Conservation (phyloP, 1,140 invertebrate species). For the Drosophila triauraria region DNA sequence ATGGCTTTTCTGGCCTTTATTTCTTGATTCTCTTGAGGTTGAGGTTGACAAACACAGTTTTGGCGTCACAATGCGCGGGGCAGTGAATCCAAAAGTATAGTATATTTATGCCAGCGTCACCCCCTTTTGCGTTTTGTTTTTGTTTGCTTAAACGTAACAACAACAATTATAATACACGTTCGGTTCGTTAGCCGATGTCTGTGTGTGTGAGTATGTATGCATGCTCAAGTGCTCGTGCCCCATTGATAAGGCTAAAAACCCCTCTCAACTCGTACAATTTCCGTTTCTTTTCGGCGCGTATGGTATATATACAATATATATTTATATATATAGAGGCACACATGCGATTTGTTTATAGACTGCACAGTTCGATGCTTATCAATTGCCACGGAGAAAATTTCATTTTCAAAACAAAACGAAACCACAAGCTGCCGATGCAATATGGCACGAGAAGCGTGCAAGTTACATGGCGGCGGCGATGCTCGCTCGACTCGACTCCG, state of each 20-base stretch:
- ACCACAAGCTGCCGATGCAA: constrained; percentile 51
- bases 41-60: constrained; percentile 4
- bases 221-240: constrained; percentile 55
- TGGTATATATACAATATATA: constrained; percentile 5
- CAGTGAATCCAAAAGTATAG: constrained; percentile 24
- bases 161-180: constrained; percentile 14
- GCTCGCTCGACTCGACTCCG: constrained; percentile 17
- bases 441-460: constrained; percentile 51
- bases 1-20: constrained; percentile 4
- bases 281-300: constrained; percentile 45
- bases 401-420: constrained; percentile 56
- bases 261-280: constrained; percentile 53
- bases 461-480: constrained; percentile 38
- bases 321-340: constrained; percentile 23
- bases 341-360: constrained; percentile 67
- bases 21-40: neutral
- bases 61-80: neutral
- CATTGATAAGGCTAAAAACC: constrained; percentile 72
- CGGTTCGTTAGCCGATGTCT: constrained; percentile 27
- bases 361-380: constrained; percentile 52
- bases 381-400: constrained; percentile 55
- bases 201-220: constrained; percentile 21
- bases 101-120: constrained; percentile 31
- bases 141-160: constrained; percentile 58
- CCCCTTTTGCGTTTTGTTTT: constrained; percentile 43